Base-by-base conservation (phyloP, 2,113 vertebrate genomes). In the Puma concolor region DNA sequence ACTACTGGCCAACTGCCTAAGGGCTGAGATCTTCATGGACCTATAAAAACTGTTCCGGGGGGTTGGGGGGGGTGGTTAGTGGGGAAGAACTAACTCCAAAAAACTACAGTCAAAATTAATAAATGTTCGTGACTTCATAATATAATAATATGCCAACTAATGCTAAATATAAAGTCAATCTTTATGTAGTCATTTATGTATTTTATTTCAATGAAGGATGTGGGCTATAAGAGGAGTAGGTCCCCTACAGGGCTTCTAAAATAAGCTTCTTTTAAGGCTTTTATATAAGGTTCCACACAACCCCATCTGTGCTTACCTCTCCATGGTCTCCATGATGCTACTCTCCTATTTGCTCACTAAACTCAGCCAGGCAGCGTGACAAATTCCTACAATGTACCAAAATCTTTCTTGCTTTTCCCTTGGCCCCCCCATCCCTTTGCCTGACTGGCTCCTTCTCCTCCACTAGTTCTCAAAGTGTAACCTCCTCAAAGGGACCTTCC, bases 161-260 rank as follows among this genome's bases (percentile, higher is more conserved):
- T 85, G 5, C 54, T 44, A 81, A 93, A 48, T 96, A 85, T 96
- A 66, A 81, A 64, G 7, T 92, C 54, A 85, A 41, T 16, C 19
- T 69, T 92, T 89, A 80, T 12, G 29, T 38, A 74, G 38, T 52
- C 44, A 33, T 57, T 25, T 81, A 48, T 33, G 13, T 95, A 60
- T 72, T 85, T 91, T 64, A 83, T 82, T 66, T 85, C 79, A 84
- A 50, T 10, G 33, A 74, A 21, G 19, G 29, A 50, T 79, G 36
- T 91, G 50, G 16, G 36, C 23, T 91, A 38, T 33, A 79, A 41
- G 64, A 80, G 54, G 25, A 91, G 50, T 44, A 77, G 79, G n/a
- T 77, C n/a, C 23, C 57, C 36, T 7, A 23, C 48, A 25, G 31
- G 54, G 33, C 29, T 87, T 72, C 94, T 72, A 95, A 87, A 84